Evolutionary conservation across 2,113 vertebrate genomes (phyloP).

Genomic region (Gnathonemus echidnorhynchus): DNA sequence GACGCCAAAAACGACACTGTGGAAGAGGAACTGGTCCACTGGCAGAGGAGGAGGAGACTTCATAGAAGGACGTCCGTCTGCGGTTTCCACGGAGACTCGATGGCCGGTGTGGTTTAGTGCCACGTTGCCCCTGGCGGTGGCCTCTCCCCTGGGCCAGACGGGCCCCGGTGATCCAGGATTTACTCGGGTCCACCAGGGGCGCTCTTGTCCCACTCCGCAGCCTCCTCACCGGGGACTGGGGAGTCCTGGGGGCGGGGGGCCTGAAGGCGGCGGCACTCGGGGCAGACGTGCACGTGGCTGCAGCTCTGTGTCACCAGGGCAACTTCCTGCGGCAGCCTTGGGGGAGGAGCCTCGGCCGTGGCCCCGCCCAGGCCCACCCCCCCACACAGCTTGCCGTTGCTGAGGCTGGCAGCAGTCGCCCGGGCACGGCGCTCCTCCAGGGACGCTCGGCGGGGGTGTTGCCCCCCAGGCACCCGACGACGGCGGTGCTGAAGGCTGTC

Average conservation of each 20-base stretch:
- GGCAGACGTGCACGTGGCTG: slow-evolving; percentile 91
- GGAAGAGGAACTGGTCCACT: slow-evolving; percentile 30
- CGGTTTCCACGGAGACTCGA: slow-evolving; percentile 23
- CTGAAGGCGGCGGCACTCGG: slow-evolving; percentile 91
- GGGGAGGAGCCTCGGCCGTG: slow-evolving; percentile 74
- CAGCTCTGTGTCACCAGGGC: slow-evolving; percentile 83
- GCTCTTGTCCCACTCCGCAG: slow-evolving; percentile 90
- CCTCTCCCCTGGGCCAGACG: slow-evolving; percentile 33
- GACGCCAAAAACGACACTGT: slow-evolving; percentile 40
- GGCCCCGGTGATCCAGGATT: background rate
- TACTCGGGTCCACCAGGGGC: slow-evolving; percentile 94
- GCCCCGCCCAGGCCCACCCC: slow-evolving; percentile 59
- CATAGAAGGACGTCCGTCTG: slow-evolving; percentile 63
- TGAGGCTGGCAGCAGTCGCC: slow-evolving; percentile 67
- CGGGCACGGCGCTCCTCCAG: slow-evolving; percentile 72
- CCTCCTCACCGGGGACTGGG: slow-evolving; percentile 83
- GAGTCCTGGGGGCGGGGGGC: slow-evolving; percentile 75
- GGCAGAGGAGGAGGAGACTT: slow-evolving; percentile 53
- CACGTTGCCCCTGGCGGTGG: slow-evolving; percentile 12
- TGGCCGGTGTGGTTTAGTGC: background rate
- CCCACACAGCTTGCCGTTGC: slow-evolving; percentile 87
- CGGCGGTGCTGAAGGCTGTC: slow-evolving; percentile 81
- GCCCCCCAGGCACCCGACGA: slow-evolving; percentile 51
- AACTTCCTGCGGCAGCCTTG: slow-evolving; percentile 89
- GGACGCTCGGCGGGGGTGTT: slow-evolving; percentile 61